phyloP scores from a whole-genome alignment of 2,797 vertebrate genomes.

The Oryzias sinensis region DNA sequence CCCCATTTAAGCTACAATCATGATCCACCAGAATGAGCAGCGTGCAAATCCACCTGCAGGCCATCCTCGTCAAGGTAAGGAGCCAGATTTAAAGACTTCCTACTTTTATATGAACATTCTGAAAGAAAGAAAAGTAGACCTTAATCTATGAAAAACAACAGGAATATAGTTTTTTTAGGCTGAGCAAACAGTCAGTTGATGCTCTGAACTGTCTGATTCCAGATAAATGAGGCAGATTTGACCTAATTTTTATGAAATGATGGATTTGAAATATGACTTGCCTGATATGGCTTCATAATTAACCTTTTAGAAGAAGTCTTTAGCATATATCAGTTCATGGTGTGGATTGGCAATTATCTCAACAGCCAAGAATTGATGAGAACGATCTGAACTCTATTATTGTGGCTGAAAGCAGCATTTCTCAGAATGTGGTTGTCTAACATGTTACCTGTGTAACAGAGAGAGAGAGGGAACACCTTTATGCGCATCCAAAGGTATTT shows the following conservation, averaged over 20 bases:
- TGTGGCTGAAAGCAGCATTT: constrained; percentile 2
- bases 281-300: constrained; percentile 24
- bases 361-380: constrained; percentile 15
- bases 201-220: constrained; percentile 1
- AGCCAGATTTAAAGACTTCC: neutral
- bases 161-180: neutral
- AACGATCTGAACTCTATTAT: constrained; percentile 16
- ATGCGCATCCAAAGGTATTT: no score
- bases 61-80: constrained; percentile 44
- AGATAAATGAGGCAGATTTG: neutral
- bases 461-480: no score
- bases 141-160: neutral
- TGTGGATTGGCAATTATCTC: constrained; percentile 29
- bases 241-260: constrained; percentile 3
- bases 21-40: constrained; percentile 11
- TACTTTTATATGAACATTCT: neutral
- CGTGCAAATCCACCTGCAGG: neutral
- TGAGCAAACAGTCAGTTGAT: neutral
- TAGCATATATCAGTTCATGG: constrained; percentile 12
- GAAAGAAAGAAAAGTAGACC: neutral
- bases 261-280: constrained; percentile 1
- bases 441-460: no score
- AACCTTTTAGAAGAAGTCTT: constrained; percentile 32
- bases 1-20: neutral
- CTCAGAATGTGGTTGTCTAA: neutral